Conservation (phyloP, 2,113 vertebrate genomes). For the Galbula dea region DNA sequence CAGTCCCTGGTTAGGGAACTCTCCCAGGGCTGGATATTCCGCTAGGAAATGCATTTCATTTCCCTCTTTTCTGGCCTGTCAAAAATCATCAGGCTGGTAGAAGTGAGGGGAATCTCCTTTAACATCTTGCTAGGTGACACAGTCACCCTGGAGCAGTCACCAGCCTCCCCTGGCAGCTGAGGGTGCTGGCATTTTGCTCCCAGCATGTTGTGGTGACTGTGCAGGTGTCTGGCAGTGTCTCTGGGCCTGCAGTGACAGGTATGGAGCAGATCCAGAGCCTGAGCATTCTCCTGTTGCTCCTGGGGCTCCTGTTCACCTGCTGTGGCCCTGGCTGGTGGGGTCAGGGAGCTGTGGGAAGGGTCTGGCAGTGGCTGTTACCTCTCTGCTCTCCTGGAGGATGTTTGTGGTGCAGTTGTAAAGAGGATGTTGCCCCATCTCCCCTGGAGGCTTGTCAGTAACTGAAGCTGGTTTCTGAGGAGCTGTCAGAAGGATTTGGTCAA, state of each 20-base stretch:
- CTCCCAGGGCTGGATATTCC: not conserved
- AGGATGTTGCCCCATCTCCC: not conserved
- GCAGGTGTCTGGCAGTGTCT: not conserved
- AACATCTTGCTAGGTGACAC: not conserved
- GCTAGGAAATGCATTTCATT: not conserved
- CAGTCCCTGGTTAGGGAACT: accelerated
- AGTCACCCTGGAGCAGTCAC: not conserved
- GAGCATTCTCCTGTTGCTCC: not conserved
- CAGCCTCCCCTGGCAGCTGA: not conserved
- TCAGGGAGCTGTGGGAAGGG: no score
- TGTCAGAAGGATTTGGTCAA: not conserved
- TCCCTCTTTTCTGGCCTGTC: not conserved
- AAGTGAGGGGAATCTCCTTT: not conserved
- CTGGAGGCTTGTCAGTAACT: not conserved
- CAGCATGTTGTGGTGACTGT: not conserved
- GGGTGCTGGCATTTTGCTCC: not conserved
- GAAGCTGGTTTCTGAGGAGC: not conserved
- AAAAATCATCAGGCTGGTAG: not conserved
- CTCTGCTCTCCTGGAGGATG: not conserved
- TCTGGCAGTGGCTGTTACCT: no score
- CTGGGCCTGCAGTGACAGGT: not conserved
- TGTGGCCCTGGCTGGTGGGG: not conserved
- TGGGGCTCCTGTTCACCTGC: not conserved
- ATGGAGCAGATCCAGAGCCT: not conserved
- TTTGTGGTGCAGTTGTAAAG: not conserved